Evolutionary conservation across 2,888 invertebrate genomes (phyloP).

Genomic region (Drosophila phalerata): DNA sequence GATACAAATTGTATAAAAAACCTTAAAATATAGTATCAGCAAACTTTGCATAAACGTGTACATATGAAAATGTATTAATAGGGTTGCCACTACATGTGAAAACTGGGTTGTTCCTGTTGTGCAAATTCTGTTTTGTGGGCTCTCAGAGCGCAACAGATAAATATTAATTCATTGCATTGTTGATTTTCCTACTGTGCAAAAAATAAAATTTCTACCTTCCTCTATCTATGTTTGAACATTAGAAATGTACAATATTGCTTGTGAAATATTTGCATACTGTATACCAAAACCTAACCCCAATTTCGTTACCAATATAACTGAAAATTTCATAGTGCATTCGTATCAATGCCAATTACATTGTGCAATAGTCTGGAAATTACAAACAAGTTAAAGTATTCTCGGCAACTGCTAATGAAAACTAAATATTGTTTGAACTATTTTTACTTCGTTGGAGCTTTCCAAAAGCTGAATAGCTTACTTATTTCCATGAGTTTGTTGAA

Average conservation of each 20-base stretch:
- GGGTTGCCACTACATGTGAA: not conserved
- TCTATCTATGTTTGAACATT: slow-evolving; percentile 16
- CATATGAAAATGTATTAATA: slow-evolving; percentile 4
- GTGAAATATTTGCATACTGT: slow-evolving; percentile 4
- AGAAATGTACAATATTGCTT: slow-evolving; percentile 19
- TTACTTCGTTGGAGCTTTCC: not conserved
- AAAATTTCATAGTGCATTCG: slow-evolving; percentile 13
- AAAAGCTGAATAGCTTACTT: not conserved
- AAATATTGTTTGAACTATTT: not conserved
- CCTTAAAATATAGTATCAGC: not conserved
- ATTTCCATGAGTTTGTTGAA: not conserved
- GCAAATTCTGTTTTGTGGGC: slow-evolving; percentile 15
- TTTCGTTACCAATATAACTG: slow-evolving; percentile 1
- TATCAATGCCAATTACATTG: slow-evolving; percentile 31
- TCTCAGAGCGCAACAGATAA: slow-evolving; percentile 11
- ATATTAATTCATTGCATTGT: slow-evolving; percentile 5
- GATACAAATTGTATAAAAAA: not conserved
- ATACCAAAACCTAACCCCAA: slow-evolving; percentile 6
- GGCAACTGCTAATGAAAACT: slow-evolving; percentile 4
- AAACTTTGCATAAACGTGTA: not conserved
- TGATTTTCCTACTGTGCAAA: slow-evolving; percentile 2
- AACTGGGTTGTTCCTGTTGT: slow-evolving; percentile 7
- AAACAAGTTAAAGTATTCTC: not conserved
- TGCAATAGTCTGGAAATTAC: slow-evolving; percentile 31
- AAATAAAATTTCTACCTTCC: slow-evolving; percentile 10